Evolutionary conservation across 2,113 vertebrate species (phyloP), one percentile per base, ranked within the genome.

Genomic region (Centrocercus urophasianus): DNA sequence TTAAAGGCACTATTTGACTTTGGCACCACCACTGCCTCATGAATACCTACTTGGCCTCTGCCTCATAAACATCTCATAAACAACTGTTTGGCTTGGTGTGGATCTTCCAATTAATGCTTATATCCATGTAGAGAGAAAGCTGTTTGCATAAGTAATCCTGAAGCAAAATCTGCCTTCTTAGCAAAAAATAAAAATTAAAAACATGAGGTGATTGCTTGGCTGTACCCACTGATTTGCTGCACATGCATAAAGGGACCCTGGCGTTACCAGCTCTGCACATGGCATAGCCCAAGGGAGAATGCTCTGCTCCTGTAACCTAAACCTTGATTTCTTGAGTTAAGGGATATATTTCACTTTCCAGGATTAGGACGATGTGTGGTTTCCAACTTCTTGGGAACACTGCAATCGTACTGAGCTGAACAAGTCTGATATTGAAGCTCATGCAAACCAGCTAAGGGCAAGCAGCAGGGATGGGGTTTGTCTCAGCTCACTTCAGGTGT

Each of bases 51-150:
- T 59, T 94, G 93, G 95, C 92, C 93, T 94, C 86, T 5, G 1
- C 64, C 83, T 95, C 86, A 89, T 94, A 96, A 97, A 45, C 75
- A 91, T 93, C 82, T 92, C 83, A 95, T 95, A 91, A 97, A 96
- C 95, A 97, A 72, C 86, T 66, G 36, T 30, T 88, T 89, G 95
- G 84, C 95, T 93, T 54, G 87, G 24, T 87, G 87, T 92, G 64
- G 79, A 69, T 47, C 89, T 96, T 78, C 74, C 95, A 97, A 96
- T 96, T 93, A 95, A 71, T 94, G 89, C 95, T 97, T 94, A 91
- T 92, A 90, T 81, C 89, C 89, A 7, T 40, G 81, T 40, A 88
- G 73, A 96, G 73, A 88, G 28, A 43, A 52, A 93, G 89, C 6
- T 90, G 90, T 76, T 93, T 86, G 92, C 91, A 85, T 92, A 94